Percentiles rank a stretch among this genome's conserved stretches.
Conservation (phyloP, 2,888 invertebrate genomes). For the Ectemnius continuus region DNA sequence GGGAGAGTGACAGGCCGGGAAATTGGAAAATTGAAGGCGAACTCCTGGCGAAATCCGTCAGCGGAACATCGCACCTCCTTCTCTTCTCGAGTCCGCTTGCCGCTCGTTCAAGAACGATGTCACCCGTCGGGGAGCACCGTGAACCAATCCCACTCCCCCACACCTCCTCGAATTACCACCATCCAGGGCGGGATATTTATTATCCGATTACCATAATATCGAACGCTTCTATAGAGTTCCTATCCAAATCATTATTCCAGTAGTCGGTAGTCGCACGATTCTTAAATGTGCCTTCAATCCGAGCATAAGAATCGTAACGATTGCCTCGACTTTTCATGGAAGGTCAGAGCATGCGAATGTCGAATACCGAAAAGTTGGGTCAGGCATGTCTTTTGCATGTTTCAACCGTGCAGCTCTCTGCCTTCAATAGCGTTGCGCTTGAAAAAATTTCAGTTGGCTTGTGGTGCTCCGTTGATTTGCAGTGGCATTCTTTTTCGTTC, state of each 20-base stretch:
- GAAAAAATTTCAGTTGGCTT: slow-evolving; percentile 28
- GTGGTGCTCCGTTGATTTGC: slow-evolving; percentile 37
- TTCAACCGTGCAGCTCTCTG: too few species aligned
- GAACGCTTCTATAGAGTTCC: too few species aligned
- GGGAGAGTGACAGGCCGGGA: slow-evolving; percentile 72
- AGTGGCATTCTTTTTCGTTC: slow-evolving; percentile 25
- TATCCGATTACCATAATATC: slow-evolving; percentile 1
- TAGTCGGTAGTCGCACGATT: not conserved
- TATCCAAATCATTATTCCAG: not conserved
- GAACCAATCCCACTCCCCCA: slow-evolving; percentile 4
- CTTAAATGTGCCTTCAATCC: too few species aligned
- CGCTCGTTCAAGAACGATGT: not conserved
- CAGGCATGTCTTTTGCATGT: too few species aligned
- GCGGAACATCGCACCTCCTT: slow-evolving; percentile 17
- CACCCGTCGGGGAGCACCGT: slow-evolving; percentile 8
- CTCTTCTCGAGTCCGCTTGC: slow-evolving; percentile 6
- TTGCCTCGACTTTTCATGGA: too few species aligned
- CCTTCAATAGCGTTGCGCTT: too few species aligned
- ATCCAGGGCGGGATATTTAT: slow-evolving; percentile 5
- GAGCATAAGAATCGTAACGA: too few species aligned
- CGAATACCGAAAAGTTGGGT: too few species aligned
- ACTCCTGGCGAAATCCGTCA: slow-evolving; percentile 56
- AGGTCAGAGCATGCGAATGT: too few species aligned
- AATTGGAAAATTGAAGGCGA: slow-evolving; percentile 75
- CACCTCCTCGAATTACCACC: not conserved